These are phyloP conservation scores for Aptenodytes patagonicus DNA, from an alignment of 2,113 vertebrate species.

Conservation along the genomic window DNA sequence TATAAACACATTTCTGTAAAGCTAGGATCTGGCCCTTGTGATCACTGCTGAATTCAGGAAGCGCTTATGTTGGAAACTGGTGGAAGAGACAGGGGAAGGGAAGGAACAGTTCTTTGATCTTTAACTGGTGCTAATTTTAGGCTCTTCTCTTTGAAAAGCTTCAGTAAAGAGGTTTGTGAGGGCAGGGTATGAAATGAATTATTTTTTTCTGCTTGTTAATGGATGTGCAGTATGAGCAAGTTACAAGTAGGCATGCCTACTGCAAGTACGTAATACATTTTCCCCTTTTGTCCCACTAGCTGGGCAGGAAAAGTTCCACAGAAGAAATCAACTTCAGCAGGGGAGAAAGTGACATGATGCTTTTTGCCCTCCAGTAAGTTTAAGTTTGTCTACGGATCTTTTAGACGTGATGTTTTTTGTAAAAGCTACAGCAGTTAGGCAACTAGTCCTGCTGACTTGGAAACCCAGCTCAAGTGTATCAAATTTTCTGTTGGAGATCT, in stretches of 20 bases:
- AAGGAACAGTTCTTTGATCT: background rate
- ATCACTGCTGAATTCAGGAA: background rate
- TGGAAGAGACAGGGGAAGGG: background rate
- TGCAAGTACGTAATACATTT: background rate
- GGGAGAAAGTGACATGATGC: background rate
- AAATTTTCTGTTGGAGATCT: background rate
- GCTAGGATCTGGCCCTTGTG: background rate
- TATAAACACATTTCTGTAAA: background rate
- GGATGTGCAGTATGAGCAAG: background rate
- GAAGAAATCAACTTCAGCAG: background rate
- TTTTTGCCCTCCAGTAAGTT: background rate
- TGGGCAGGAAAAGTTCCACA: background rate
- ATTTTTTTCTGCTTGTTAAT: background rate
- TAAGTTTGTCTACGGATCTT: background rate
- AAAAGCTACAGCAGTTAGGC: background rate
- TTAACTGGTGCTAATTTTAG: background rate
- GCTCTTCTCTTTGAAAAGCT: background rate
- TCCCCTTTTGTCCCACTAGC: background rate
- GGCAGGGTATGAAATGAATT: background rate
- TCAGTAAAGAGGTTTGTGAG: background rate
- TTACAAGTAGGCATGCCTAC: background rate
- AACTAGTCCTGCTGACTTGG: background rate
- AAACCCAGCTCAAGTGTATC: accelerated
- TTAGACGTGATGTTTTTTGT: background rate
- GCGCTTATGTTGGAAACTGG: background rate